Evolutionary conservation across 2,113 vertebrate species (phyloP).

Genomic region (Cisticola juncidis): DNA sequence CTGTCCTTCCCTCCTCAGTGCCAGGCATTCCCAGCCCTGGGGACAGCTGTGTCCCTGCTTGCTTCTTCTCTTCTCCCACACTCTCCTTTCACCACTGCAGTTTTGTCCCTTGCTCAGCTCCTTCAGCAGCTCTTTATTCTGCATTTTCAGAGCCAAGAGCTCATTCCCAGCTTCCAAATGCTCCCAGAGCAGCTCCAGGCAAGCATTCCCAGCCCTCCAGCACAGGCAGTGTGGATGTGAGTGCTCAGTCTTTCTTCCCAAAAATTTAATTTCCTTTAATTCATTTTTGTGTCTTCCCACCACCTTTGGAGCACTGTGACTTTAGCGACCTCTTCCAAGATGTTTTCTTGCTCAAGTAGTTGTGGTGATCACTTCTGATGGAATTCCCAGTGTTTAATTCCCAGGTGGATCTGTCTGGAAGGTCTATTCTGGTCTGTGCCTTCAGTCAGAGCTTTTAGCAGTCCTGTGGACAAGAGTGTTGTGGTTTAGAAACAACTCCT

Average conservation of each 20-base stretch:
- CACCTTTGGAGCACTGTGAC: not conserved
- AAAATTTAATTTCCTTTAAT: not conserved
- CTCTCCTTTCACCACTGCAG: not conserved
- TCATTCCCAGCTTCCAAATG: not conserved
- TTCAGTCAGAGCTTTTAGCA: not conserved
- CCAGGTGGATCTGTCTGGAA: not conserved
- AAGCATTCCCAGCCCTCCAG: not conserved
- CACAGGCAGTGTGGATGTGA: not conserved
- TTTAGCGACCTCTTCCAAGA: not conserved
- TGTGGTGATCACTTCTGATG: accelerated
- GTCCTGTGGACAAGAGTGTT: not conserved
- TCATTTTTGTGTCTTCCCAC: accelerated
- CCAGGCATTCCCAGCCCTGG: not conserved
- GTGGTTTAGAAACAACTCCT: not conserved
- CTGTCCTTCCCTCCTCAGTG: not conserved
- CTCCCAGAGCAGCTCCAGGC: not conserved
- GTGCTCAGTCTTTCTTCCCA: not conserved
- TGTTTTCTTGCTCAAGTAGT: not conserved
- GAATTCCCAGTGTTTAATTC: not conserved
- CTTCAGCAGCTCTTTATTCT: not conserved
- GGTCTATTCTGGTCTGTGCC: not conserved
- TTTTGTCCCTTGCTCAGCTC: not conserved
- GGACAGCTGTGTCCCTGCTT: not conserved
- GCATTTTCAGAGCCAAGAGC: not conserved
- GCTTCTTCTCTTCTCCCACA: not conserved